These are phyloP conservation scores for Tetragnatha montana DNA, from an alignment of 2,888 invertebrate species.

Conservation along the genomic window DNA sequence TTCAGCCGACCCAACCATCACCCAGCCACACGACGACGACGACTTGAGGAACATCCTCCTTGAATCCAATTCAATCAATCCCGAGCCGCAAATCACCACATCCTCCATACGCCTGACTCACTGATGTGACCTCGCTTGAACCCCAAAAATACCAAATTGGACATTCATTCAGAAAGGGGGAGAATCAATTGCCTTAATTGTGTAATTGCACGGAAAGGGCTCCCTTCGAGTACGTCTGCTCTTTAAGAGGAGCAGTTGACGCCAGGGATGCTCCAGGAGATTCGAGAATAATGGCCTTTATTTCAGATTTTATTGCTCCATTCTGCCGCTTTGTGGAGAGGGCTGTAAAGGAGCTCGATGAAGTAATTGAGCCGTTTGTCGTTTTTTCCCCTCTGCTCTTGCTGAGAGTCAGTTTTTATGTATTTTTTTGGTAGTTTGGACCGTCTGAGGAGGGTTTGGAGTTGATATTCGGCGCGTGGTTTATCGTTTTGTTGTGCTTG, in stretches of 20 bases:
- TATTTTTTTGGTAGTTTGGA: too few relatives aligned
- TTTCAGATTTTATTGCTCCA: constrained; percentile 32
- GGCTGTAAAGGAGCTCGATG: not conserved
- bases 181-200: constrained; percentile 53
- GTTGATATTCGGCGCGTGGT: too few relatives aligned
- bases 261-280: constrained; percentile 10
- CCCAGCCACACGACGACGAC: too few relatives aligned
- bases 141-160: constrained; percentile 27
- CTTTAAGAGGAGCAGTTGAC: constrained; percentile 28
- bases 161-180: constrained; percentile 26
- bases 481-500: too few relatives aligned
- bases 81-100: not conserved
- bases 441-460: too few relatives aligned
- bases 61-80: too few relatives aligned
- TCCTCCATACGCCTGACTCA: constrained; percentile 5
- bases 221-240: not conserved
- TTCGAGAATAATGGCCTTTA: constrained; percentile 8
- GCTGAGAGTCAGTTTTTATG: not conserved
- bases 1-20: too few relatives aligned
- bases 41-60: too few relatives aligned
- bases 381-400: not conserved
- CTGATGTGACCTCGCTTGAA: constrained; percentile 35
- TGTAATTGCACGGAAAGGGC: constrained; percentile 35
- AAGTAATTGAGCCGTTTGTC: not conserved
- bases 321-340: not conserved